phyloP scores from a whole-genome alignment of 2,797 vertebrate genomes.

The Xerus rutilus region DNA sequence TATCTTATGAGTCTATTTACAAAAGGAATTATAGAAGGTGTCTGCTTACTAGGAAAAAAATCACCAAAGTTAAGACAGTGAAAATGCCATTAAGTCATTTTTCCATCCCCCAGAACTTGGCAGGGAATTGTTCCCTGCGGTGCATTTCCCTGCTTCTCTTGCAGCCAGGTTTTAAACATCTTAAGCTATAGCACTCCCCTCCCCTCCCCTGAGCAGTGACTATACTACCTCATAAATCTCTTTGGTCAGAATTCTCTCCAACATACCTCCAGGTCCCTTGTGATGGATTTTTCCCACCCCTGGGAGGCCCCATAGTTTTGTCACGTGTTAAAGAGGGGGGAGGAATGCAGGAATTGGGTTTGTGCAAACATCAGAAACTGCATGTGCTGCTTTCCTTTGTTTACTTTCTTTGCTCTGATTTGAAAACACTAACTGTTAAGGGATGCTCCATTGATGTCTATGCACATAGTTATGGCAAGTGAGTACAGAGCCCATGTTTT shows the following conservation, averaged over 20 bases:
- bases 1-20: conserved; percentile 78
- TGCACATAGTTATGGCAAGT: background rate
- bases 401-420: conserved; percentile 58
- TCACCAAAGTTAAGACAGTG: conserved; percentile 74
- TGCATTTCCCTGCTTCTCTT: conserved; percentile 77
- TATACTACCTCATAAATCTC: conserved; percentile 80
- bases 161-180: conserved; percentile 83
- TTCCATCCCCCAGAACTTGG: conserved; percentile 75
- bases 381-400: conserved; percentile 20
- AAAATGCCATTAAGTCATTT: conserved; percentile 82
- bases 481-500: background rate
- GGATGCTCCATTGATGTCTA: background rate
- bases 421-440: conserved; percentile 42
- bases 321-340: conserved; percentile 64
- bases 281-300: conserved; percentile 72
- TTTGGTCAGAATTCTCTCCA: conserved; percentile 70
- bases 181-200: conserved; percentile 74
- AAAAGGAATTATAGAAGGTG: conserved; percentile 77
- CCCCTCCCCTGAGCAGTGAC: conserved; percentile 67
- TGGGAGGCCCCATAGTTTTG: conserved; percentile 61
- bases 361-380: conserved; percentile 58
- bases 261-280: conserved; percentile 71
- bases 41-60: conserved; percentile 73
- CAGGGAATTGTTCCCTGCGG: conserved; percentile 80
- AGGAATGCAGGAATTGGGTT: conserved; percentile 35